These are phyloP conservation scores for Polyergus mexicanus DNA, from an alignment of 1,140 invertebrate genomes.

Conservation along the genomic window DNA sequence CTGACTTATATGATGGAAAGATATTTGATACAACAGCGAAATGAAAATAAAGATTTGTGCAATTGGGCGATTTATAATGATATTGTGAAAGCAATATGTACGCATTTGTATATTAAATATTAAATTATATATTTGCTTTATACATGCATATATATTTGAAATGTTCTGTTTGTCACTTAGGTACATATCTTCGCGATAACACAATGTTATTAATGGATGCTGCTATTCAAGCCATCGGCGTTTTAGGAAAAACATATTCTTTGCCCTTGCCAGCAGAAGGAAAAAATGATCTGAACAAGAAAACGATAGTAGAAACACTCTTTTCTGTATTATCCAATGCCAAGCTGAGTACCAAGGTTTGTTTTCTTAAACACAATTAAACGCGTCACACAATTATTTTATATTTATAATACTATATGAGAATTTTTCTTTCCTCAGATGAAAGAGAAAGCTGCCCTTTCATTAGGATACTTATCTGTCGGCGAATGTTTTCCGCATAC, in stretches of 20 bases:
- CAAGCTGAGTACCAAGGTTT: conserved; percentile 89
- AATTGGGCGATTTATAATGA: conserved; percentile 88
- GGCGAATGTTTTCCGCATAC: conserved; percentile 91
- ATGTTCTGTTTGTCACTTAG: conserved; percentile 79
- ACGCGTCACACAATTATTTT: conserved; percentile 13
- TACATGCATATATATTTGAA: neutral
- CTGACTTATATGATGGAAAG: conserved; percentile 90
- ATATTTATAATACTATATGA: conserved; percentile 1
- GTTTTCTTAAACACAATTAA: conserved; percentile 33
- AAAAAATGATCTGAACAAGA: conserved; percentile 87
- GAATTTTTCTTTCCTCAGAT: conserved; percentile 82
- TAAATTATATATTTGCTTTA: neutral
- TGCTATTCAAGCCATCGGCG: conserved; percentile 90
- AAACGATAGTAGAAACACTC: conserved; percentile 88
- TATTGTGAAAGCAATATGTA: conserved; percentile 88
- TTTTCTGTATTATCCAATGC: conserved; percentile 89
- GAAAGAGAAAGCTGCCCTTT: conserved; percentile 91
- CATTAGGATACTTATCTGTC: conserved; percentile 92
- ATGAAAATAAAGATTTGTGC: conserved; percentile 72
- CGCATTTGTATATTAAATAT: conserved; percentile 68
- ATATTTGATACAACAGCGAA: conserved; percentile 87
- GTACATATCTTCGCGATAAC: conserved; percentile 87
- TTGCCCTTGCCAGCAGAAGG: conserved; percentile 89
- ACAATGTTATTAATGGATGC: conserved; percentile 88
- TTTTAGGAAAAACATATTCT: conserved; percentile 89